Conservation (phyloP, 2,113 vertebrate genomes). For the Heterocephalus glaber region DNA sequence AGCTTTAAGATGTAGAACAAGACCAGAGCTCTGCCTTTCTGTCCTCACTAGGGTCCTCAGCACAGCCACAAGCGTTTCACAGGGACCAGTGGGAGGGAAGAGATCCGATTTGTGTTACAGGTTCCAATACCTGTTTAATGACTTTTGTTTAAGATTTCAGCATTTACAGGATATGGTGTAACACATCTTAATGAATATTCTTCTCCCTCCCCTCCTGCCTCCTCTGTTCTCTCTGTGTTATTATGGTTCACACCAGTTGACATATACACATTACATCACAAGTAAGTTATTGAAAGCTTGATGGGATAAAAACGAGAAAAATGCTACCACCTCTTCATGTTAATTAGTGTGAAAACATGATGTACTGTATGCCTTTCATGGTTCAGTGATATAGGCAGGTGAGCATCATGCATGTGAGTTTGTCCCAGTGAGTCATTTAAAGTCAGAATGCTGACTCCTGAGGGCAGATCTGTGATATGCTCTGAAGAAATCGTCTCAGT, state of each 20-base stretch:
- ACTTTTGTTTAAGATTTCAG: neutral
- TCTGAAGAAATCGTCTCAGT: neutral
- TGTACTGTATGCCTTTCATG: neutral
- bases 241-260: neutral
- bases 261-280: neutral
- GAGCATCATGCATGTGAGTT: neutral
- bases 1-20: neutral
- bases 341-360: neutral
- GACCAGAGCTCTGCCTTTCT: neutral
- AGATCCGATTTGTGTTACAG: neutral
- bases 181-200: neutral
- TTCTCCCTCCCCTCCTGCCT: neutral
- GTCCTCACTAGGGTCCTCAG: neutral
- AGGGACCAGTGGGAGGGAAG: neutral
- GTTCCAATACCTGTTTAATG: neutral
- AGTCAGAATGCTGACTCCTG: neutral
- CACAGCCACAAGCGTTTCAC: neutral
- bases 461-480: neutral
- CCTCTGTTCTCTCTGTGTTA: neutral
- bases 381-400: neutral
- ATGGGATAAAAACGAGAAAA: neutral
- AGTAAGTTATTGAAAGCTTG: neutral
- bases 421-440: neutral
- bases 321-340: neutral
- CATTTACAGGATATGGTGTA: neutral